phyloP scores from a whole-genome alignment of 2,888 invertebrate genomes.

The Diloba caeruleocephala region DNA sequence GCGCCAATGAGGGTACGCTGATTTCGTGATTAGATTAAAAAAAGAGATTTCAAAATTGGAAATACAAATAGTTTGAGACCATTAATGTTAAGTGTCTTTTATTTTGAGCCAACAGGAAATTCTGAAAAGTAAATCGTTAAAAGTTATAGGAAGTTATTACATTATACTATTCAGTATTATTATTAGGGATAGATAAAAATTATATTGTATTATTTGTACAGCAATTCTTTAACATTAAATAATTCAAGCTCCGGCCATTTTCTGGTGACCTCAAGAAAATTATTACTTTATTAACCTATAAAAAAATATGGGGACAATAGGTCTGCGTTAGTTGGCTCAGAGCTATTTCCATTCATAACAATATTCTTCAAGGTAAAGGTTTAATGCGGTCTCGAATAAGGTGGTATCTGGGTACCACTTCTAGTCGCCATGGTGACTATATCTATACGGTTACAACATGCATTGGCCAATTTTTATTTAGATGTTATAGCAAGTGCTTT shows the following conservation, averaged over 20 bases:
- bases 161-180: no score
- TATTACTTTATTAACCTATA: conserved; percentile 33
- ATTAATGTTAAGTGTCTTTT: conserved; percentile 20
- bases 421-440: not conserved
- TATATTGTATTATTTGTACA: no score
- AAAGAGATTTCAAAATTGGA: conserved; percentile 63
- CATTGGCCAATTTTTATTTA: no score
- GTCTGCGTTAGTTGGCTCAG: conserved; percentile 24
- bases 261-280: conserved; percentile 24
- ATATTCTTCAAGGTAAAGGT: conserved; percentile 37
- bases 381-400: not conserved
- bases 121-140: no score
- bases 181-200: no score
- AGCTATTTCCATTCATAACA: conserved; percentile 19
- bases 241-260: no score
- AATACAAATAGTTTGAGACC: conserved; percentile 53
- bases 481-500: no score
- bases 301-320: conserved; percentile 35
- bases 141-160: no score
- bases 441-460: not conserved
- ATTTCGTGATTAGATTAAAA: conserved; percentile 78
- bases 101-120: not conserved
- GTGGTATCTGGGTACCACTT: not conserved
- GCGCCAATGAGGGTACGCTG: conserved; percentile 71
- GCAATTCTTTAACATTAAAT: no score